Percentiles rank a stretch among this genome's conserved stretches.
Evolutionary conservation across 2,797 vertebrate genomes (phyloP).

Genomic region (Heliangelus exortis): DNA sequence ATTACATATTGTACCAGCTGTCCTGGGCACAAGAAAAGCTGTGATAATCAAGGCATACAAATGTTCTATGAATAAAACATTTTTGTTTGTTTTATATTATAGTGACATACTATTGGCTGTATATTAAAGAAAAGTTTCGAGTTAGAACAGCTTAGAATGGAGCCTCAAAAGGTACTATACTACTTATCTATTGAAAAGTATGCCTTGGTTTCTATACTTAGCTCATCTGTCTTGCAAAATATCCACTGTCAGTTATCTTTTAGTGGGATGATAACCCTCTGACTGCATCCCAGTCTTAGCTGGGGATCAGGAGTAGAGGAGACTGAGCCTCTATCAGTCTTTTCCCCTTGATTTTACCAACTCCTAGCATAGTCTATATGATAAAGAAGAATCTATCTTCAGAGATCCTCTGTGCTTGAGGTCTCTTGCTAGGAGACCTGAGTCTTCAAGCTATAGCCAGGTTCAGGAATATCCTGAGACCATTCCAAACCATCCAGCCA

Average conservation of each 20-base stretch:
- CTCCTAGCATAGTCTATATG: neutral
- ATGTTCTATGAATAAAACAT: slow-evolving; percentile 58
- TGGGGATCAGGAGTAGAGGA: neutral
- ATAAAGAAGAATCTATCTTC: neutral
- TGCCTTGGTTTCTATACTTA: neutral
- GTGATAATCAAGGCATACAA: neutral
- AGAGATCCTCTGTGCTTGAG: neutral
- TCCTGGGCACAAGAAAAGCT: slow-evolving; percentile 11
- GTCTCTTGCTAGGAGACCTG: neutral
- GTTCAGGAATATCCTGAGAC: neutral
- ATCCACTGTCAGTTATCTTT: neutral
- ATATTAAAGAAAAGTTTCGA: neutral
- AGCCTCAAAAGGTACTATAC: neutral
- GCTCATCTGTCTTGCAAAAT: neutral
- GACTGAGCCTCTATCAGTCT: neutral
- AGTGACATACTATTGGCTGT: neutral
- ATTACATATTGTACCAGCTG: slow-evolving; percentile 22
- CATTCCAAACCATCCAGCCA: neutral
- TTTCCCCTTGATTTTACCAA: neutral
- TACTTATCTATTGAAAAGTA: neutral
- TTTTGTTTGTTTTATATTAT: slow-evolving; percentile 34
- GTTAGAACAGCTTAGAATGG: neutral
- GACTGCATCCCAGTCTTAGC: neutral
- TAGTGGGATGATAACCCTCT: neutral
- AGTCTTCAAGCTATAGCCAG: neutral